These are phyloP conservation scores for Hypercompe scribonia DNA, from an alignment of 2,888 invertebrate species.

Conservation along the genomic window DNA sequence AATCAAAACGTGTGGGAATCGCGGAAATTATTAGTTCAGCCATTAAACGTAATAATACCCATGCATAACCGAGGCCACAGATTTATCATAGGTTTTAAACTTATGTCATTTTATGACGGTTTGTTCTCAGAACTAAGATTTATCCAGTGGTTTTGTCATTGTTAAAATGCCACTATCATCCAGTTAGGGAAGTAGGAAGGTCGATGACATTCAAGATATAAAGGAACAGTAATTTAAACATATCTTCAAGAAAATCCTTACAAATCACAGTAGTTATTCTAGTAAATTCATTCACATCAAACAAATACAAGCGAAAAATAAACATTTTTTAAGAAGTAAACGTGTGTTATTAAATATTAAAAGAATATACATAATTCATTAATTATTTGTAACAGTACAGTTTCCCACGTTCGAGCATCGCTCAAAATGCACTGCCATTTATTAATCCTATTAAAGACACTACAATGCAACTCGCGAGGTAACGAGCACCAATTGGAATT, in stretches of 20 bases:
- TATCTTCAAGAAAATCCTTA: slow-evolving; percentile 23
- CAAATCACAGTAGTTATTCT: slow-evolving; percentile 34
- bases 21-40: slow-evolving; percentile 60
- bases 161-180: slow-evolving; percentile 56
- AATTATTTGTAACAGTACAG: slow-evolving; percentile 20
- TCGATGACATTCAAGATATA: slow-evolving; percentile 56
- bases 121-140: slow-evolving; percentile 48
- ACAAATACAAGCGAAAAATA: neutral
- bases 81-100: slow-evolving; percentile 32
- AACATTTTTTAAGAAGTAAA: neutral
- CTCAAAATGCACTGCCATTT: slow-evolving; percentile 49
- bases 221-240: slow-evolving; percentile 32
- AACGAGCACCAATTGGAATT: slow-evolving; percentile 55
- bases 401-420: slow-evolving; percentile 45
- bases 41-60: slow-evolving; percentile 33
- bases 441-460: slow-evolving; percentile 54
- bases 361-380: slow-evolving; percentile 29
- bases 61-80: slow-evolving; percentile 40
- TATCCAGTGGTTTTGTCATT: slow-evolving; percentile 54
- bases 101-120: slow-evolving; percentile 44
- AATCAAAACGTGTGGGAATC: slow-evolving; percentile 57
- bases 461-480: slow-evolving; percentile 47
- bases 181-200: slow-evolving; percentile 61
- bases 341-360: slow-evolving; percentile 13
- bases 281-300: neutral